These are phyloP conservation scores for Eidolon helvum DNA, from an alignment of 2,113 vertebrate genomes.

Conservation along the genomic window DNA sequence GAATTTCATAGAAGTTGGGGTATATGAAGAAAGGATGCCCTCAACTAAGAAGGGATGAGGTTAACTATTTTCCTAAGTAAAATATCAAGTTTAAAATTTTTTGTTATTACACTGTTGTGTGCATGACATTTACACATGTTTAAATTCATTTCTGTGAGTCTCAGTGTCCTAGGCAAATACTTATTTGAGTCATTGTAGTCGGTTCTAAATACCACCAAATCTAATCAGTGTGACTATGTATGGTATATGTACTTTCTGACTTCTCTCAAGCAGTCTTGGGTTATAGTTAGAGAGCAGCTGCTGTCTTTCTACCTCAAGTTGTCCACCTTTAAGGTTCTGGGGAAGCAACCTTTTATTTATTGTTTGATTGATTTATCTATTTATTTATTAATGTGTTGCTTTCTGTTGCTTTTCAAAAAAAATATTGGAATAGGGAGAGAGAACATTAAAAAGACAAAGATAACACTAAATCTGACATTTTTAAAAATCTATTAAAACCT, in stretches of 20 bases:
- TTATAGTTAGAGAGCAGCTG: background rate
- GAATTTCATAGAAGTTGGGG: background rate
- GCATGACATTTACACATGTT: background rate
- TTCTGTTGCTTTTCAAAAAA: background rate
- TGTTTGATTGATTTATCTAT: no score
- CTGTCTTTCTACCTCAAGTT: background rate
- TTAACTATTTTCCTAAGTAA: background rate
- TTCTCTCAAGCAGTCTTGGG: background rate
- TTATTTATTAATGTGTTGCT: background rate
- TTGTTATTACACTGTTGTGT: background rate
- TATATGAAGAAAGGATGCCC: background rate
- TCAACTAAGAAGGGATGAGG: background rate
- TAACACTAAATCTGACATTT: background rate
- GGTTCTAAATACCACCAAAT: background rate
- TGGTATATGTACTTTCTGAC: background rate
- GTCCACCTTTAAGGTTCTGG: background rate
- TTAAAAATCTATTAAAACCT: background rate
- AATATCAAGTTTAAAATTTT: constrained; percentile 17
- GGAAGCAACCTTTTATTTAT: background rate
- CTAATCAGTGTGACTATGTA: background rate
- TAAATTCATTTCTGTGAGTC: background rate
- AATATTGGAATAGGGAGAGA: background rate
- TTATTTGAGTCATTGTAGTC: background rate
- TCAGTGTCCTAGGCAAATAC: background rate
- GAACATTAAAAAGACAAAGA: background rate